phyloP scores from a whole-genome alignment of 2,888 invertebrate genomes.

The Myopa tessellatipennis region DNA sequence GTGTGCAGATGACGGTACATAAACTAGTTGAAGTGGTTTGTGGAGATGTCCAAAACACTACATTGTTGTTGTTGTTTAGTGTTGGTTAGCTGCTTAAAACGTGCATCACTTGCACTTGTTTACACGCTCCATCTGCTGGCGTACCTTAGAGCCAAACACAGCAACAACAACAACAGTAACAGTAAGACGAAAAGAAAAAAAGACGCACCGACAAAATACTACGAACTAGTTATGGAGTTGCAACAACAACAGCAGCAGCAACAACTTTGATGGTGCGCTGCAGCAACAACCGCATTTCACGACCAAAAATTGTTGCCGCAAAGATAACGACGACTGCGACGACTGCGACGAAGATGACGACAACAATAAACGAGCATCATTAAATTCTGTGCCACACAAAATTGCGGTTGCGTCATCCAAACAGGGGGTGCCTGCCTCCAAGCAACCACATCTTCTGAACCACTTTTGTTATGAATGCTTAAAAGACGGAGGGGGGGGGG shows the following conservation, averaged over 20 bases:
- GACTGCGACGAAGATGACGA: neutral
- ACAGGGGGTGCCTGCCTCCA: neutral
- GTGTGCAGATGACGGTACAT: too few species aligned
- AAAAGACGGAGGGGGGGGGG: neutral
- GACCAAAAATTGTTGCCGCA: slow-evolving; percentile 18
- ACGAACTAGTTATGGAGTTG: slow-evolving; percentile 11
- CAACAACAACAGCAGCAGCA: neutral
- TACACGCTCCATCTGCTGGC: slow-evolving; percentile 37
- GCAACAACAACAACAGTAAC: neutral
- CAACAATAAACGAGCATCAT: slow-evolving; percentile 23
- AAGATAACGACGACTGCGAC: neutral
- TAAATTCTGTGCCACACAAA: slow-evolving; percentile 57
- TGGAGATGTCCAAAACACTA: slow-evolving; percentile 14
- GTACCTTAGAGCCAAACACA: too few species aligned
- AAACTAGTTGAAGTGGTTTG: neutral
- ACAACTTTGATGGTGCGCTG: slow-evolving; percentile 19
- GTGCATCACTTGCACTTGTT: slow-evolving; percentile 61
- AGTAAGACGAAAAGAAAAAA: neutral
- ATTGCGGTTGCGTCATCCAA: slow-evolving; percentile 62
- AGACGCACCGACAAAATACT: neutral
- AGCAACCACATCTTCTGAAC: neutral
- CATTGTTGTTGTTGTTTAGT: neutral
- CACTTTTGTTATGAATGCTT: neutral
- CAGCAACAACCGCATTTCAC: slow-evolving; percentile 28
- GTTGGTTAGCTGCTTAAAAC: slow-evolving; percentile 6